phyloP scores from a whole-genome alignment of 2,888 invertebrate genomes.

The Melanostoma scalare region DNA sequence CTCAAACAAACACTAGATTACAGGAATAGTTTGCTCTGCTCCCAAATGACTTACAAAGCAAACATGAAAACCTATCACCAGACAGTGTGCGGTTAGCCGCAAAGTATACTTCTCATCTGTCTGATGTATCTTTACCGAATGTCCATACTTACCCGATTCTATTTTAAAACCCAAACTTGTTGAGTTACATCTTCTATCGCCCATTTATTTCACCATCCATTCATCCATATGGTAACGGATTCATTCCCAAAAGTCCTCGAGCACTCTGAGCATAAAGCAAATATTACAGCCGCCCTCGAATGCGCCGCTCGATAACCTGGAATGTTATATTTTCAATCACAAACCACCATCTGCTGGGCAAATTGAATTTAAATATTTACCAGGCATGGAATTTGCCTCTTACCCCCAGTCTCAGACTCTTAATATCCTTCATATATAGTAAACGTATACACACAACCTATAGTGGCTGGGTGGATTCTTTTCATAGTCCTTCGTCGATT shows the following conservation, averaged over 20 bases:
- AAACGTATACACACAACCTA: not conserved
- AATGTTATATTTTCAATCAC: conserved; percentile 69
- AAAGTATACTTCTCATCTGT: not conserved
- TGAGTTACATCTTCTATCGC: conserved; percentile 35
- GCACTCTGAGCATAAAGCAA: conserved; percentile 47
- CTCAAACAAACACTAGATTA: too few relatives aligned
- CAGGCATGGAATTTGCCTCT: conserved; percentile 47
- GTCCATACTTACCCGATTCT: conserved; percentile 30
- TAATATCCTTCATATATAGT: conserved; percentile 8
- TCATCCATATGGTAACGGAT: conserved; percentile 30
- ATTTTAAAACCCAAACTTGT: conserved; percentile 44
- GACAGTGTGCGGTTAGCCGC: conserved; percentile 17
- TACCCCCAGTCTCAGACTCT: not conserved
- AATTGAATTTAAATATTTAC: conserved; percentile 73
- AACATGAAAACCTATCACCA: conserved; percentile 30
- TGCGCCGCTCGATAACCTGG: conserved; percentile 17
- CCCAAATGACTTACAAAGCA: conserved; percentile 25
- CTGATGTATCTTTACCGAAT: conserved; percentile 1
- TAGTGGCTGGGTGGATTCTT: conserved; percentile 2
- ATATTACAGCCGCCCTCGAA: conserved; percentile 31
- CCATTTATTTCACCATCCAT: conserved; percentile 16
- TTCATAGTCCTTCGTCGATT: conserved; percentile 25
- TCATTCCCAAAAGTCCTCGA: conserved; percentile 35
- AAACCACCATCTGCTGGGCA: conserved; percentile 68
- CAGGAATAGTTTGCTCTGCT: not conserved